Percentiles rank a stretch among this genome's conserved stretches.
Conservation (phyloP, 2,797 vertebrate species). For the Simalia tracyae region DNA sequence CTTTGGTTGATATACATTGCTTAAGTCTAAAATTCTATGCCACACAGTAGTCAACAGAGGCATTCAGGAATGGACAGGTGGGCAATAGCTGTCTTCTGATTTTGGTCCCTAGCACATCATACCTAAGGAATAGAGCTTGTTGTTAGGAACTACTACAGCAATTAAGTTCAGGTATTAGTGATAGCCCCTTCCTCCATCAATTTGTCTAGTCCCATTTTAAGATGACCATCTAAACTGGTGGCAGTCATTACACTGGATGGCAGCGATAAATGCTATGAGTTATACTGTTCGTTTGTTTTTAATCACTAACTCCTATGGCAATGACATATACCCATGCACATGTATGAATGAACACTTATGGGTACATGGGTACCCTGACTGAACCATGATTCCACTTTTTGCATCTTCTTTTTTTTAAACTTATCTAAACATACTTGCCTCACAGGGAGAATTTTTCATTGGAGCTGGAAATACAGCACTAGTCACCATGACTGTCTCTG, state of each 20-base stretch:
- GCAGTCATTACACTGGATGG: neutral
- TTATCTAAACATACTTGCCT: constrained; percentile 76
- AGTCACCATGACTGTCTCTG: constrained; percentile 75
- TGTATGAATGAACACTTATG: neutral
- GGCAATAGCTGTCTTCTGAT: neutral
- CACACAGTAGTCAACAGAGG: neutral
- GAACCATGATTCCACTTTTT: neutral
- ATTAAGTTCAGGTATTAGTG: neutral
- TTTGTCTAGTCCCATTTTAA: neutral
- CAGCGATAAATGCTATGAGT: neutral
- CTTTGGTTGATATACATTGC: neutral
- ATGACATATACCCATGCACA: neutral
- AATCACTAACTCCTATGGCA: neutral
- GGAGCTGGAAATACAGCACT: constrained; percentile 87
- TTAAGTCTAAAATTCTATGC: neutral
- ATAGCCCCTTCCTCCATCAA: neutral
- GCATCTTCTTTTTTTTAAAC: neutral
- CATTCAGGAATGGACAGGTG: neutral
- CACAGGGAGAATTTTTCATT: constrained; percentile 89
- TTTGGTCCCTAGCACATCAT: neutral
- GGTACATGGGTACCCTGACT: neutral
- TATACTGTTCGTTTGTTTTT: neutral
- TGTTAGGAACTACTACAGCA: neutral
- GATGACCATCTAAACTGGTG: neutral
- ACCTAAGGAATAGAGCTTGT: neutral